These are phyloP conservation scores for Poecilobothrus nobilitatus DNA, from an alignment of 2,888 invertebrate species.

Conservation along the genomic window DNA sequence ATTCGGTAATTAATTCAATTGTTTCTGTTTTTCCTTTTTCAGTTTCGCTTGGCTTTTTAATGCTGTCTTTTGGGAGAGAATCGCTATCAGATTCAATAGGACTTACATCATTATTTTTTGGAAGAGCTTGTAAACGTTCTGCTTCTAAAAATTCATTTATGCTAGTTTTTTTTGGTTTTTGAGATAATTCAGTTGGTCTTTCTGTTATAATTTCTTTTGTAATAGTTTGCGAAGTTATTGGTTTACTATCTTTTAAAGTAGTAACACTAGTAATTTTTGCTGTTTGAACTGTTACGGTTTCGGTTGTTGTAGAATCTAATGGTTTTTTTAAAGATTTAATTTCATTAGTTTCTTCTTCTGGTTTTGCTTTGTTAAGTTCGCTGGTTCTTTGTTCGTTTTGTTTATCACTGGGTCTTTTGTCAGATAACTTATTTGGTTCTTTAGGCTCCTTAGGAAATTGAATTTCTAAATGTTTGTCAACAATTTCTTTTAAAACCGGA, in stretches of 20 bases:
- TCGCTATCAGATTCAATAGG: too few species aligned
- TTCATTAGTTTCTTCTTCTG: neutral
- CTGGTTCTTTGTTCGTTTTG: neutral
- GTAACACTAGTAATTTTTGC: constrained; percentile 16
- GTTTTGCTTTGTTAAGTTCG: too few species aligned
- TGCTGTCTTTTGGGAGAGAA: too few species aligned
- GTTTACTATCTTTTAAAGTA: constrained; percentile 8
- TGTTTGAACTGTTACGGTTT: constrained; percentile 12
- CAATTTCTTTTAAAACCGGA: constrained; percentile 25
- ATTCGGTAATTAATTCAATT: constrained; percentile 9
- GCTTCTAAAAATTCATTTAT: constrained; percentile 15
- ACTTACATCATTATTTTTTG: neutral
- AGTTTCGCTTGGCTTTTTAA: neutral
- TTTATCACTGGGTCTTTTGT: too few species aligned
- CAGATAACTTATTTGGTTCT: neutral
- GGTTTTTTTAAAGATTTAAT: too few species aligned
- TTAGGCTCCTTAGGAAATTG: neutral
- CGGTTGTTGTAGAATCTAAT: neutral
- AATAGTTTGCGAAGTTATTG: neutral
- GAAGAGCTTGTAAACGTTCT: constrained; percentile 13
- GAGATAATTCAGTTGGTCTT: constrained; percentile 6
- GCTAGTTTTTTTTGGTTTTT: constrained; percentile 5
- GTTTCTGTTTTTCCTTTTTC: constrained; percentile 16
- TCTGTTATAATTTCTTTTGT: neutral
- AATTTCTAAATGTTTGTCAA: constrained; percentile 18